Base-by-base conservation (phyloP, 2,888 invertebrate species). In the Pollenia amentaria region DNA sequence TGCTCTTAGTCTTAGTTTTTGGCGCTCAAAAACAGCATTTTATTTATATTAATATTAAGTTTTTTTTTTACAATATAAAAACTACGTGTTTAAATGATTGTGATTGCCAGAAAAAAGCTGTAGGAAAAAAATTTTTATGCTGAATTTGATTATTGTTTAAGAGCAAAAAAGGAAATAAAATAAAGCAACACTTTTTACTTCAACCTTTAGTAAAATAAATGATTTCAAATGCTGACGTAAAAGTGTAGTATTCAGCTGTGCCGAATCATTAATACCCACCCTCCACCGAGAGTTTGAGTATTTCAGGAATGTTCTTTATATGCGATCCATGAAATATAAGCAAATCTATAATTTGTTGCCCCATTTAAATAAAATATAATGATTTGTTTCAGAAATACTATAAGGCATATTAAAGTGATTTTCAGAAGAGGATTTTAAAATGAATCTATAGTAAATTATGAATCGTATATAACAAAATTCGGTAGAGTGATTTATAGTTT, bases 11-110 rank as follows among this genome's bases (percentile, higher is more conserved):
- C 7, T 16, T 44, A 57, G 38, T 64, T 72, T 78, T 53, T 64
- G 64, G 62, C 72, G 72, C 72, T 80, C 72, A 80, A 64, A 55
- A 80, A 64, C 80, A 80, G 72, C 44, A 38, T 70, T 79, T 21
- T 42, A 55, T 69, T 62, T 44, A 44, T 72, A 79, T 80, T 55
- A 64, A 72, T 79, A 79, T 70, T 60, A 78, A 48, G 46, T 38
- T 44, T 29, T 44, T 29, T 44, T 18, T 38, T 1, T 14, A 38
- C 29, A 67, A 29, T 10, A 21, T 8, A 55, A 67, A 67, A 62
- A 29, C 21, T 53, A 40, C 11, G 51, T 53, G n/a, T n/a, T 8
- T 11, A 16, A 44, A 44, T 51, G 29, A n/a, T 48, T 40, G 60
- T 69, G 78, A n/a, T 51, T 42, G 48, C 3, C 42, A 16, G n/a